Base-by-base conservation (phyloP, 1,140 invertebrate genomes). In the Bombus polaris region DNA sequence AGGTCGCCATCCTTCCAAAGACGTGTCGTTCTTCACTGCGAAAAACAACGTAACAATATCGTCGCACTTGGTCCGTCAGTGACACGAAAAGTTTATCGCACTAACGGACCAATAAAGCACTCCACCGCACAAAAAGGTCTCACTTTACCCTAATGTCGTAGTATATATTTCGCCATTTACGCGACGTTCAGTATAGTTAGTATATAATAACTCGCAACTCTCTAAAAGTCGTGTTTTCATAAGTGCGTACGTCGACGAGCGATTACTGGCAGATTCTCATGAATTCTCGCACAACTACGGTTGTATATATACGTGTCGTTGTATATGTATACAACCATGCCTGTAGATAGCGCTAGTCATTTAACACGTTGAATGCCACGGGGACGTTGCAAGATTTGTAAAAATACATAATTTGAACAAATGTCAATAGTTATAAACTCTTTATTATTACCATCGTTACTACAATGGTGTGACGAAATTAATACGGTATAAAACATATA, bases 1-100 rank as follows among this genome's bases (percentile, higher is more conserved):
- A 94, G 92, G 92, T 94, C 90, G 93, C 93, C 94, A 93, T 94
- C 91, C 91, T 94, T 89, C 86, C 68, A 70, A 79, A 88, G 71
- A 87, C 85, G 81, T 90, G 79, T 87, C 78, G 87, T 81, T 89
- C 75, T 57, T 32, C 72, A 80, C 65, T 37, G 35, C 53, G 74
- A 75, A 70, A 78, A 90, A 85, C 80, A 79, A 74, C 65, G 72
- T 70, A 83, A 85, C 70, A 47, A 68, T 74, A 65, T 76, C 84
- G 73, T 79, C n/a, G 72, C 75, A 65, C 35, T 68, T 77, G 72
- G 59, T 73, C 80, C 75, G 81, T 80, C 79, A 82, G 75, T 68
- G 72, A 76, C 13, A 72, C 83, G 25, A 83, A 59, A 42, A 73
- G 28, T 66, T 53, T 68, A 79, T 66, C 47, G 72, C 39, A 71